A percentile compares a stretch with the other conserved stretches of the same genome.
Conservation (phyloP, 2,888 invertebrate species). For the Stenurella melanura region DNA sequence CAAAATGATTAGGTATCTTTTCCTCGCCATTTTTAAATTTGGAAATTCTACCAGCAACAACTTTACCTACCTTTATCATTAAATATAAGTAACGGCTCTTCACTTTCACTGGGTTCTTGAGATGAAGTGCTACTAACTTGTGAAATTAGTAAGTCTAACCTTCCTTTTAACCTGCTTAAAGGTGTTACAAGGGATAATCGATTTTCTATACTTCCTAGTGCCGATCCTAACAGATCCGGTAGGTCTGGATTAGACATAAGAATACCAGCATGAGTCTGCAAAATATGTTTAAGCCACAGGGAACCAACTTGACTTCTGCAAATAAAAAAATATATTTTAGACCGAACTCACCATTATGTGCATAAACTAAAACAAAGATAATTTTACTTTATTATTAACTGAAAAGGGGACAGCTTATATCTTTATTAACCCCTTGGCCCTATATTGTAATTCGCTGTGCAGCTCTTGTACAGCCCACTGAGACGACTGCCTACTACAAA, state of each 20-base stretch:
- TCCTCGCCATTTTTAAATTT: too few species aligned
- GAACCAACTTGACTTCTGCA: constrained; percentile 75
- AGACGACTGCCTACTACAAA: too few species aligned
- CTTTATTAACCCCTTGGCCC: too few species aligned
- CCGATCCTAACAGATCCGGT: constrained; percentile 75
- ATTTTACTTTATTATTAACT: too few species aligned
- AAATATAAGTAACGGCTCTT: constrained; percentile 75
- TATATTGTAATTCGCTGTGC: too few species aligned
- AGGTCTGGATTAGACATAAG: constrained; percentile 79
- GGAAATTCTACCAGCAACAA: neutral
- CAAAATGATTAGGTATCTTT: too few species aligned
- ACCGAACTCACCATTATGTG: too few species aligned
- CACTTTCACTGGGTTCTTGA: constrained; percentile 66
- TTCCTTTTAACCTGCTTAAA: constrained; percentile 77
- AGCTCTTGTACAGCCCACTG: too few species aligned
- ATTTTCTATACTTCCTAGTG: constrained; percentile 77
- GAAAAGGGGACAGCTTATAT: too few species aligned
- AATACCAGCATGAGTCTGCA: constrained; percentile 78
- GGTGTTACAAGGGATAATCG: constrained; percentile 75
- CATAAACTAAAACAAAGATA: too few species aligned
- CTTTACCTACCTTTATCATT: constrained; percentile 75
- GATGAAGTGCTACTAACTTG: constrained; percentile 72
- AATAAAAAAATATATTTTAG: constrained; percentile 42
- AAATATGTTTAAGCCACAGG: constrained; percentile 78
- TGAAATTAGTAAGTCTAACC: constrained; percentile 77